Percentiles rank a stretch among this genome's conserved stretches.
phyloP scores from a whole-genome alignment of 2,888 invertebrate species.

The Laothoe populi region DNA sequence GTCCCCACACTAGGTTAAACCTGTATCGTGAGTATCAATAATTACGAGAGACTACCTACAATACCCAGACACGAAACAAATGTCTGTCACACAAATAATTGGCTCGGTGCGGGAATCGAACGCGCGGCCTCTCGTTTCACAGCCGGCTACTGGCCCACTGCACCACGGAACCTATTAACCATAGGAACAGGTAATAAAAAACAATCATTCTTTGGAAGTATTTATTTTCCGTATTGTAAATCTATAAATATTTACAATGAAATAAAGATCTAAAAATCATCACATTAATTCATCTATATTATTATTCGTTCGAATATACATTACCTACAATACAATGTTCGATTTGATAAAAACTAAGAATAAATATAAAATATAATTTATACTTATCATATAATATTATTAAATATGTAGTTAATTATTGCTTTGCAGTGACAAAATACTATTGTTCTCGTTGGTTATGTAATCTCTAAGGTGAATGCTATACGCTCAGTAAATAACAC shows the following conservation, averaged over 20 bases:
- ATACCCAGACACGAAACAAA: too few relatives aligned
- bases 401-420: slow-evolving; percentile 14
- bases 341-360: slow-evolving; percentile 5
- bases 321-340: slow-evolving; percentile 12
- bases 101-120: too few relatives aligned
- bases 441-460: not conserved
- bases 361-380: slow-evolving; percentile 17
- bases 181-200: slow-evolving; percentile 19
- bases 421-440: slow-evolving; percentile 3
- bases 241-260: slow-evolving; percentile 60
- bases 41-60: too few relatives aligned
- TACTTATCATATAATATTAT: not conserved
- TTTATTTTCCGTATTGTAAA: slow-evolving; percentile 51
- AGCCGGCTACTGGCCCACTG: too few relatives aligned
- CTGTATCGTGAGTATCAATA: too few relatives aligned
- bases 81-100: too few relatives aligned
- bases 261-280: slow-evolving; percentile 53
- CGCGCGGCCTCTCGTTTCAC: too few relatives aligned
- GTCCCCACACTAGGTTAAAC: too few relatives aligned
- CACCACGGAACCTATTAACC: too few relatives aligned
- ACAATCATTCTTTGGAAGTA: slow-evolving; percentile 32
- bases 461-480: not conserved
- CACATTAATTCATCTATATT: slow-evolving; percentile 58
- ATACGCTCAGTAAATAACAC: not conserved
- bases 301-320: slow-evolving; percentile 34